phyloP scores from a whole-genome alignment of 2,888 invertebrate species.

The Ochropacha duplaris region DNA sequence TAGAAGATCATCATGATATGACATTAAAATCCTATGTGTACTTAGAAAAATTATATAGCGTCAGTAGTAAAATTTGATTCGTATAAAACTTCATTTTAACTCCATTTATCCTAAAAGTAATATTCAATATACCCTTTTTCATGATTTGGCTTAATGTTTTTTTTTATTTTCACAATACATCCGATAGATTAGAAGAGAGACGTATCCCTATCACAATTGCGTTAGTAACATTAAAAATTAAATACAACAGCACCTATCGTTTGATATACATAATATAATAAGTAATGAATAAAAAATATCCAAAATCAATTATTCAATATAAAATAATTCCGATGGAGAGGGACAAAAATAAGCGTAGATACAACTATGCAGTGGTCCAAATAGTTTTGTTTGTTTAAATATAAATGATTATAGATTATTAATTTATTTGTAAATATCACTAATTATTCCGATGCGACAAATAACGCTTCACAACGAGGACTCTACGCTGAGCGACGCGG shows the following conservation, averaged over 20 bases:
- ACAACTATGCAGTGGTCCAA: slow-evolving; percentile 71
- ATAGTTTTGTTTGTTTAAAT: slow-evolving; percentile 46
- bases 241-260: slow-evolving; percentile 78
- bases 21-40: slow-evolving; percentile 72
- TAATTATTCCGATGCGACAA: slow-evolving; percentile 61
- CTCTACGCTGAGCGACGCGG: slow-evolving; percentile 28
- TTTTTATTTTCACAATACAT: slow-evolving; percentile 56
- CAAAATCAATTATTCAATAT: slow-evolving; percentile 62
- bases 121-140: slow-evolving; percentile 77
- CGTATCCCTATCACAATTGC: slow-evolving; percentile 71
- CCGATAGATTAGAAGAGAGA: slow-evolving; percentile 72
- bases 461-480: slow-evolving; percentile 70
- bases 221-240: slow-evolving; percentile 73
- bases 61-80: slow-evolving; percentile 74
- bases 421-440: slow-evolving; percentile 56
- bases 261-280: slow-evolving; percentile 68
- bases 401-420: slow-evolving; percentile 20
- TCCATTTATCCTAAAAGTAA: slow-evolving; percentile 76
- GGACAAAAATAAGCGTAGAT: slow-evolving; percentile 60
- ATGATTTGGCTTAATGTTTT: slow-evolving; percentile 75
- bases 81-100: slow-evolving; percentile 75
- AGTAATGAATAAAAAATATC: slow-evolving; percentile 65
- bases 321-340: slow-evolving; percentile 59
- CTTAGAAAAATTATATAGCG: slow-evolving; percentile 74
- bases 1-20: slow-evolving; percentile 71